phyloP scores from a whole-genome alignment of 92 coral and sea anemone species.

The Epizoanthus illoricatus region DNA sequence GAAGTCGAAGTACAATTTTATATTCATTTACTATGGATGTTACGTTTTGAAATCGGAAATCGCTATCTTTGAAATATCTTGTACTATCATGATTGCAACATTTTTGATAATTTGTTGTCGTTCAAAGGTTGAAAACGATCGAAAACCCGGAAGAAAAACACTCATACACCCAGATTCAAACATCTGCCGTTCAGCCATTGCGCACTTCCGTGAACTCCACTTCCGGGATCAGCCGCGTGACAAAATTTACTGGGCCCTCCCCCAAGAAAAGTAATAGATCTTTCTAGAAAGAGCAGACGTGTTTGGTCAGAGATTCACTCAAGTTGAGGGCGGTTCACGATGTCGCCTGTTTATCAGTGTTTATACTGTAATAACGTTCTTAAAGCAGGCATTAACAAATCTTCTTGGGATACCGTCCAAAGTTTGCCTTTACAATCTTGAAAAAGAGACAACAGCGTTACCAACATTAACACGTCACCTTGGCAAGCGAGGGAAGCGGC shows the following conservation, averaged over 20 bases:
- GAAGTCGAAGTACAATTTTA: neutral
- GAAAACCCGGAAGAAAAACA: slow-evolving; percentile 14
- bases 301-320: neutral
- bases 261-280: neutral
- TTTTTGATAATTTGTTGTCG: neutral
- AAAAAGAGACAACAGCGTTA: neutral
- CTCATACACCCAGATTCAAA: neutral
- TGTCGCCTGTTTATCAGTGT: slow-evolving; percentile 19
- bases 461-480: slow-evolving; percentile 27
- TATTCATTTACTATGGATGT: neutral
- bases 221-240: slow-evolving; percentile 33
- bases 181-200: neutral
- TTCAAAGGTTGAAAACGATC: neutral
- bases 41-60: no score
- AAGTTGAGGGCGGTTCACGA: slow-evolving; percentile 14
- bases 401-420: neutral
- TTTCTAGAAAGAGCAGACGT: slow-evolving; percentile 11
- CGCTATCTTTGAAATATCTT: neutral
- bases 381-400: neutral
- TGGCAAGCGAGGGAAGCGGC: slow-evolving; percentile 4
- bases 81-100: neutral
- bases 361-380: slow-evolving; percentile 6
- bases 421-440: neutral
- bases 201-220: slow-evolving; percentile 18
- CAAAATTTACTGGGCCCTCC: slow-evolving; percentile 13